phyloP scores from a whole-genome alignment of 2,888 invertebrate genomes.

The Lasioglossum figueresi region DNA sequence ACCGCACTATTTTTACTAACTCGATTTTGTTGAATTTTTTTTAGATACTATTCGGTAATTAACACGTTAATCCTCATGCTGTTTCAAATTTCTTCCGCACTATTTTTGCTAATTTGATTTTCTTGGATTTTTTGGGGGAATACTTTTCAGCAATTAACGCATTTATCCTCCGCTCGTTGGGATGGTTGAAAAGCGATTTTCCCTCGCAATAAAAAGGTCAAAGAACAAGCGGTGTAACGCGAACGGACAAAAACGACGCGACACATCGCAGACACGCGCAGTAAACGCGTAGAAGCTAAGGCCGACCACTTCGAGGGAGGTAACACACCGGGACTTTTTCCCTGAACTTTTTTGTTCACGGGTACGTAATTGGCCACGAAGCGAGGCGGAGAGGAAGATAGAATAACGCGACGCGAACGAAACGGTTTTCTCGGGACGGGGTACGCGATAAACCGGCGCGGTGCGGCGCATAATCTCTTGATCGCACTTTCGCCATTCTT shows the following conservation, averaged over 20 bases:
- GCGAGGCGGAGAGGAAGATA: not conserved
- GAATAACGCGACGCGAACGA: slow-evolving; percentile 10
- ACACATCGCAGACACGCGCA: not conserved
- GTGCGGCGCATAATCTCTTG: slow-evolving; percentile 67
- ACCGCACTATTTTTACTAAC: too few species aligned
- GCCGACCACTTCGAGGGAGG: not conserved
- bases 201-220: not conserved
- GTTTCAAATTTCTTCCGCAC: too few species aligned
- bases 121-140: too few species aligned
- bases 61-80: too few species aligned
- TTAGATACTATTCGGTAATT: too few species aligned
- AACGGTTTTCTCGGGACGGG: slow-evolving; percentile 58
- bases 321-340: not conserved
- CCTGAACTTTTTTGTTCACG: not conserved
- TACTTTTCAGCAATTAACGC: too few species aligned
- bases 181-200: too few species aligned
- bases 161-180: too few species aligned
- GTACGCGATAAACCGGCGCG: slow-evolving; percentile 59
- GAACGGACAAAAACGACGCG: not conserved
- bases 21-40: too few species aligned
- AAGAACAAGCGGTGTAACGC: not conserved
- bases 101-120: too few species aligned
- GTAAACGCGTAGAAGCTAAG: not conserved
- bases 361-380: not conserved
- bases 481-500: slow-evolving; percentile 79